Evolutionary conservation across 2,888 invertebrate genomes (phyloP).

Genomic region (Epinotia nisella): DNA sequence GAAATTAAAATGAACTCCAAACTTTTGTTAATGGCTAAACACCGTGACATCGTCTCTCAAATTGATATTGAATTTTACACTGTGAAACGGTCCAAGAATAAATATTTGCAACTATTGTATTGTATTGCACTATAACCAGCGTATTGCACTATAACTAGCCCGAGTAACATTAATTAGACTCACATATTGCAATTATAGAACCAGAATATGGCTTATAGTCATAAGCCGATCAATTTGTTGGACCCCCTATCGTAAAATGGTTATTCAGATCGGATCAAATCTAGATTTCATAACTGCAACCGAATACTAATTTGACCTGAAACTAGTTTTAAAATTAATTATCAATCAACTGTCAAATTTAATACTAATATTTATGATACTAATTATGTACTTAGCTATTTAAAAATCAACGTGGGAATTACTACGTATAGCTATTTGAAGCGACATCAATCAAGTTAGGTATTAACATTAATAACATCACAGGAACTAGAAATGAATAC

Average conservation of each 20-base stretch:
- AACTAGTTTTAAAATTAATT: constrained; percentile 30
- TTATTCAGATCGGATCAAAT: constrained; percentile 20
- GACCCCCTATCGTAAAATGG: background rate
- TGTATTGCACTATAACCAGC: background rate
- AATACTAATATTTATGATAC: constrained; percentile 26
- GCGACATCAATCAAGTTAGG: constrained; percentile 19
- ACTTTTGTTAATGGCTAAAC: too few species aligned
- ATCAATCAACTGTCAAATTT: constrained; percentile 22
- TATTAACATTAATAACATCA: background rate
- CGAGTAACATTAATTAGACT: constrained; percentile 8
- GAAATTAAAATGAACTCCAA: too few species aligned
- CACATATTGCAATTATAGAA: constrained; percentile 1
- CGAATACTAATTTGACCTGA: constrained; percentile 25
- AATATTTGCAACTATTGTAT: background rate
- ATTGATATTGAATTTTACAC: background rate
- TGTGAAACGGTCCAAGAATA: background rate
- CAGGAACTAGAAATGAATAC: constrained; percentile 7
- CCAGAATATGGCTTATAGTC: constrained; percentile 14
- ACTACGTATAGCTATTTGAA: constrained; percentile 10
- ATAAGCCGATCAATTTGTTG: constrained; percentile 32
- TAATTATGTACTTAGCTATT: background rate
- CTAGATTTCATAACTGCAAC: constrained; percentile 33
- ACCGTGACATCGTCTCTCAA: too few species aligned
- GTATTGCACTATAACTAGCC: background rate
- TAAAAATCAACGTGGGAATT: constrained; percentile 8